These are phyloP conservation scores for Phortica magna DNA, from an alignment of 2,888 invertebrate species.

Conservation along the genomic window DNA sequence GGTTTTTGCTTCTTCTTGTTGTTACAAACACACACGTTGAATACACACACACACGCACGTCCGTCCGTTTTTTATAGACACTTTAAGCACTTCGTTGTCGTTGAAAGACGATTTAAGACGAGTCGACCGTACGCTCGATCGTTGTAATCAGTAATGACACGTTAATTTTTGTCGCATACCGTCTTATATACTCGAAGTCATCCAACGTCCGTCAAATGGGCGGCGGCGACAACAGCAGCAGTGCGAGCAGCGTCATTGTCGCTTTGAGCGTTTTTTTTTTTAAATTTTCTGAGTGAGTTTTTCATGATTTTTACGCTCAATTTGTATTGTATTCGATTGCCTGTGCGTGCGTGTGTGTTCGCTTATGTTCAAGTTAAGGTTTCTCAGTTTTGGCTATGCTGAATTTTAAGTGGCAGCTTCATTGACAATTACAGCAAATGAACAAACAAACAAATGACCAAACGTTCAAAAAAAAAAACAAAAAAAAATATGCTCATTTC, in stretches of 20 bases:
- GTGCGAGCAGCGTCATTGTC: background rate
- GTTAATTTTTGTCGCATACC: constrained; percentile 68
- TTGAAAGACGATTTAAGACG: background rate
- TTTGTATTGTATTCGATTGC: background rate
- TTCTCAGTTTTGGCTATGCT: constrained; percentile 42
- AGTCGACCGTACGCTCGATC: constrained; percentile 57
- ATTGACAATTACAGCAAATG: constrained; percentile 47
- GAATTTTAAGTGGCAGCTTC: constrained; percentile 63
- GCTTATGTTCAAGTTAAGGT: background rate
- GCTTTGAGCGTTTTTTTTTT: constrained; percentile 10
- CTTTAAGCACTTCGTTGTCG: background rate
- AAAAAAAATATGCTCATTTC: background rate
- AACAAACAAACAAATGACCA: background rate
- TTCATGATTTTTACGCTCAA: constrained; percentile 7
- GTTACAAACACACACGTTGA: background rate
- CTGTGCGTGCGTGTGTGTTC: background rate
- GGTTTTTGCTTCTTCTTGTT: constrained; percentile 32
- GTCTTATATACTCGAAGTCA: constrained; percentile 71
- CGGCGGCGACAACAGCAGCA: background rate
- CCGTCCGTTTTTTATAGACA: background rate
- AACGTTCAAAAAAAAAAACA: too few relatives aligned
- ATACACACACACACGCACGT: background rate
- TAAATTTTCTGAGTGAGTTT: constrained; percentile 33
- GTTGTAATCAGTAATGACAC: constrained; percentile 70
- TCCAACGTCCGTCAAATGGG: background rate